phyloP scores from a whole-genome alignment of 2,797 vertebrate species.

The Mormyrops boulengeri region DNA sequence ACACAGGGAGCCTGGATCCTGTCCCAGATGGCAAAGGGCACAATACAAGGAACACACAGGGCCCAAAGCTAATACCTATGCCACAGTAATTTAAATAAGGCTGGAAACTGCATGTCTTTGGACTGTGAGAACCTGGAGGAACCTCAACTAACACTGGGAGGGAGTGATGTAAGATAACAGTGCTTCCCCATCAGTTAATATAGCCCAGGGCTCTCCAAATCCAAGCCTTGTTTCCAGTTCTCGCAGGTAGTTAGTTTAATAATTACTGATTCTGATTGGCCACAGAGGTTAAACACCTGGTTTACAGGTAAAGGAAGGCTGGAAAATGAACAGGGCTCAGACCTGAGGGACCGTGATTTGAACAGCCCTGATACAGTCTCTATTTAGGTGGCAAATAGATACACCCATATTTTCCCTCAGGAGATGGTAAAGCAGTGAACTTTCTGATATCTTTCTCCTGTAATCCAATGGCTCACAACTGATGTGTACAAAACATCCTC shows the following conservation, averaged over 20 bases:
- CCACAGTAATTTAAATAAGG: neutral
- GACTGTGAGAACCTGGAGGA: neutral
- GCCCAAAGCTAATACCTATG: neutral
- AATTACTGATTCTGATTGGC: neutral
- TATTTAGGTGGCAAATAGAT: neutral
- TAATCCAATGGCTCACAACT: neutral
- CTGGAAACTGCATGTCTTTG: neutral
- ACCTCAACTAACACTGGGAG: neutral
- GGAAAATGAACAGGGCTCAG: neutral
- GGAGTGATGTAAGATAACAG: neutral
- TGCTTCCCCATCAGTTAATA: neutral
- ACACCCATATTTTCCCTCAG: neutral
- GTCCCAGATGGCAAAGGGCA: neutral
- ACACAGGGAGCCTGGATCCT: neutral
- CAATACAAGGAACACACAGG: neutral
- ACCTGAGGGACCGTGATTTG: neutral
- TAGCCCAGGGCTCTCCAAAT: neutral
- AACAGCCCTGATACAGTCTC: neutral
- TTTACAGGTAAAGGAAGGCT: neutral
- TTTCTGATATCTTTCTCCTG: neutral
- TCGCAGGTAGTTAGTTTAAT: neutral
- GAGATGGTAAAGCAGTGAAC: neutral
- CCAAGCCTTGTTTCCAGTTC: neutral
- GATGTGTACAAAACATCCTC: neutral
- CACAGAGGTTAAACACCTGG: neutral